Evolutionary conservation across 2,797 vertebrate species (phyloP).

Genomic region (Esox lucius): DNA sequence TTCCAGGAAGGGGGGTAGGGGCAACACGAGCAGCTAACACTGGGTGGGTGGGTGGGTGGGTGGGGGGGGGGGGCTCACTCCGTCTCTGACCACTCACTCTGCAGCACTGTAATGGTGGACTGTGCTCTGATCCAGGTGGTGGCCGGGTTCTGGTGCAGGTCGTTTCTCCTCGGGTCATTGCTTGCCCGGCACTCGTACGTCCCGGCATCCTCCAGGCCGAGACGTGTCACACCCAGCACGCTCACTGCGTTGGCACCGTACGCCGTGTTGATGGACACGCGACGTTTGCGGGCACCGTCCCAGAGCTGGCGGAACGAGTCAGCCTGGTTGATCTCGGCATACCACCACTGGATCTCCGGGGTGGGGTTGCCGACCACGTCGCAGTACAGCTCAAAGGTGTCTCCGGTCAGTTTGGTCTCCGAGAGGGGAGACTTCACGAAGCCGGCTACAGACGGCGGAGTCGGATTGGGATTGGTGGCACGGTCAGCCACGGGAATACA

Average conservation of each 20-base stretch:
- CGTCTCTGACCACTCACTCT: constrained; percentile 89
- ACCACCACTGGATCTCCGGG: constrained; percentile 99
- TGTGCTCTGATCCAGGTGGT: constrained; percentile 97
- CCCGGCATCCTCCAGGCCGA: constrained; percentile 89
- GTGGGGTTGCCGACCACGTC: constrained; percentile 93
- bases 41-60: too few species aligned
- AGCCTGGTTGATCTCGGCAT: constrained; percentile 91
- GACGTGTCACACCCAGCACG: constrained; percentile 85
- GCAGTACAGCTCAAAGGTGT: constrained; percentile 97
- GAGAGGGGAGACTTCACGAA: constrained; percentile 97
- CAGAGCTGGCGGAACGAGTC: constrained; percentile 96
- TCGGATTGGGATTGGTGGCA: not conserved
- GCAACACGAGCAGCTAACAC: too few species aligned
- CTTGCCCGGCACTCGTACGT: constrained; percentile 98
- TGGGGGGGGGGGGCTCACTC: constrained; percentile 10
- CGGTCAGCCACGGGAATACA: not conserved
- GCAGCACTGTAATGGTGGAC: constrained; percentile 93
- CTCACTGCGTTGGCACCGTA: constrained; percentile 90
- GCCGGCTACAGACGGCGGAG: constrained; percentile 81
- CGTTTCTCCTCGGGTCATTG: constrained; percentile 93
- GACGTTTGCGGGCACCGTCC: constrained; percentile 88
- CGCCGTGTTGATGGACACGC: constrained; percentile 90
- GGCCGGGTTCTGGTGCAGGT: constrained; percentile 92
- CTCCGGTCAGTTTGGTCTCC: constrained; percentile 94
- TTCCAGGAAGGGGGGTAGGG: too few species aligned